phyloP scores from a whole-genome alignment of 1,140 invertebrate genomes.

The Probaryconus sp. region DNA sequence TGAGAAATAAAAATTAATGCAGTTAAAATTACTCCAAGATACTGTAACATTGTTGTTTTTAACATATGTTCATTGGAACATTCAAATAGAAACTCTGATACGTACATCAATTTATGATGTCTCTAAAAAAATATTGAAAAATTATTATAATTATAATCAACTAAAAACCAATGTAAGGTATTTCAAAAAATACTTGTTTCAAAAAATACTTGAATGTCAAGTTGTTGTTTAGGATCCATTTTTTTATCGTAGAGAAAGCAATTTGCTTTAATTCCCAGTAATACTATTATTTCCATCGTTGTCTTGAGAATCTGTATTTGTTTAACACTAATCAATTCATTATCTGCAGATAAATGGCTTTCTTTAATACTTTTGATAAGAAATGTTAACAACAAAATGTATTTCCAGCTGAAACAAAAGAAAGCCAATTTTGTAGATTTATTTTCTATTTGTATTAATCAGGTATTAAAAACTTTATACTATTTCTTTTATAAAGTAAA shows the following conservation, averaged over 20 bases:
- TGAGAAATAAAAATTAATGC: conserved; percentile 84
- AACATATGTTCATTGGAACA: conserved; percentile 72
- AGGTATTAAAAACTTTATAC: neutral
- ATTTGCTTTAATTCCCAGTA: conserved; percentile 80
- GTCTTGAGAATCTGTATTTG: conserved; percentile 79
- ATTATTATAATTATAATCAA: no score
- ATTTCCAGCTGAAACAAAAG: conserved; percentile 59
- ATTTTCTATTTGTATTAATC: neutral
- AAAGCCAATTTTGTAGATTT: neutral
- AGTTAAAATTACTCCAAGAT: conserved; percentile 80
- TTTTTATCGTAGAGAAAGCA: conserved; percentile 32
- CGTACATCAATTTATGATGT: conserved; percentile 69
- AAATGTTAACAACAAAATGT: conserved; percentile 61
- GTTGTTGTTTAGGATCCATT: conserved; percentile 64
- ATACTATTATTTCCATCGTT: conserved; percentile 80
- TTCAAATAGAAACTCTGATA: conserved; percentile 68
- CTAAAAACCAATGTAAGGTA: conserved; percentile 61
- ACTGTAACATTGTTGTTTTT: conserved; percentile 70
- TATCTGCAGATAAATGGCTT: neutral
- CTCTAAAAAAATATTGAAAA: no score
- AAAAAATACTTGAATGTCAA: no score
- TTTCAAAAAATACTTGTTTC: no score
- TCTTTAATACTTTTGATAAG: conserved; percentile 57
- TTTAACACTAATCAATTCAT: conserved; percentile 80
- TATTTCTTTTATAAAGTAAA: neutral